Evolutionary conservation across 35 echinoderm and acorn worm genomes (phyloP), one percentile per base, ranked within the genome.

Genomic region (Hemicentrotus pulcherrimus): DNA sequence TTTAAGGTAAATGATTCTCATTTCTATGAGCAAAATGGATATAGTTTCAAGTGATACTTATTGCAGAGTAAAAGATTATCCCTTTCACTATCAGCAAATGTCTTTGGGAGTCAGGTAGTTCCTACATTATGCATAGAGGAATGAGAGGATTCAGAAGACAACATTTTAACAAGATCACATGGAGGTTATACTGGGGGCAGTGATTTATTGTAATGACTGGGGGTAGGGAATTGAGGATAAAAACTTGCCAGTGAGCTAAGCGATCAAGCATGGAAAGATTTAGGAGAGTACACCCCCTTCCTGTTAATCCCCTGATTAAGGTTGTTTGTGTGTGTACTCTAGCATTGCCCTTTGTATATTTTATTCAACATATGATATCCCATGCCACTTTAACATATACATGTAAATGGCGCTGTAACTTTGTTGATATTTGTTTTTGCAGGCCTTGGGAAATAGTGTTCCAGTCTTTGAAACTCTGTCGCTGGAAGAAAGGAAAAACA

Each of bases 401-500:
- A 41, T 41, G 35, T 41, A 41, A 41, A 41, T 0, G 35, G 35
- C 3, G 35, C 35, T 41, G 35, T 41, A 3, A 41, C 35, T 41
- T 41, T 3, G 35, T 41, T 41, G 35, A 41, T 41, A 41, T 19
- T 88, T 55, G 91, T 88, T 32, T n/a, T 48, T 50, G 18, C 96
- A 96, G 96, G 61, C 85, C 48, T 61, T 59, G 45, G 90, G 94
- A 19, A 91, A 94, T 32, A 52, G 94, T 58, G 88, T 87, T 87
- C 88, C 96, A 4, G 32, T 92, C 22, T 96, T 91, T 94, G 95
- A 99, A 60, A 94, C 96, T 18, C 86, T 99, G 94, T 94, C 97
- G 1, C 95, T 98, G 24, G 97, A 99, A 96, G 98, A 99, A 31
- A 71, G 98, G 35, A 99, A 98, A 48, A 94, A 94, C 31, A 71